Evolutionary conservation across 92 coral and sea anemone species (phyloP), one percentile per base, ranked within the genome.

Genomic region (Meandrina meandrites): DNA sequence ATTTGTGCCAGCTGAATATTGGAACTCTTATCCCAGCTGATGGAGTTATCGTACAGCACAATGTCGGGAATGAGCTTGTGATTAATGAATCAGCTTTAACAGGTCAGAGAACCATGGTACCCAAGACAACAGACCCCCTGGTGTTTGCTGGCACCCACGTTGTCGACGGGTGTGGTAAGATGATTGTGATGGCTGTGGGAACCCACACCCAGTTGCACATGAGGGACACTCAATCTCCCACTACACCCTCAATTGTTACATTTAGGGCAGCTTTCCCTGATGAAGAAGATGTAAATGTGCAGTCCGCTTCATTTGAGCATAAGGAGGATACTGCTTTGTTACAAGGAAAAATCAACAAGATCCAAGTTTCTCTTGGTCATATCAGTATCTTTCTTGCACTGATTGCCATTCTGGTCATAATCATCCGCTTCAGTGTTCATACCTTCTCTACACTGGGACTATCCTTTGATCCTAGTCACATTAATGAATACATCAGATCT

Each of bases 21-120:
- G 99, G 99, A 40, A 94, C 93, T 32, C 92, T 97, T 74, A 88
- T 97, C 70, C 98, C 99, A 28, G 98, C 94, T 13, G 99, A 97
- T 94, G 99, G 99, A 24, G 81, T 97, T 75, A 86, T 95, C 36
- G 91, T 97, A 27, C 98, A 97, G 77, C 94, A 94, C 51, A n/a
- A n/a, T n/a, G n/a, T n/a, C n/a, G n/a, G n/a, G n/a, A 90, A 81
- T 85, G 96, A 92, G 77, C 92, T 95, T 51, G 86, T 90, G 48
- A 94, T 93, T 27, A 95, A 95, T 47, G 99, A 97, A 74, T 86
- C 93, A 51, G 71, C 93, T 57, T 84, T 94, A 31, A 91, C 96
- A 75, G 88, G 90, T 36, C 81, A 87, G 40, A 90, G 88, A 58
- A 89, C 89, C 8, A 87, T 89, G 76, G 76, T 90, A 74, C 90